These are phyloP conservation scores for Protosalanx chinensis DNA, from an alignment of 2,797 vertebrate genomes.

Conservation along the genomic window DNA sequence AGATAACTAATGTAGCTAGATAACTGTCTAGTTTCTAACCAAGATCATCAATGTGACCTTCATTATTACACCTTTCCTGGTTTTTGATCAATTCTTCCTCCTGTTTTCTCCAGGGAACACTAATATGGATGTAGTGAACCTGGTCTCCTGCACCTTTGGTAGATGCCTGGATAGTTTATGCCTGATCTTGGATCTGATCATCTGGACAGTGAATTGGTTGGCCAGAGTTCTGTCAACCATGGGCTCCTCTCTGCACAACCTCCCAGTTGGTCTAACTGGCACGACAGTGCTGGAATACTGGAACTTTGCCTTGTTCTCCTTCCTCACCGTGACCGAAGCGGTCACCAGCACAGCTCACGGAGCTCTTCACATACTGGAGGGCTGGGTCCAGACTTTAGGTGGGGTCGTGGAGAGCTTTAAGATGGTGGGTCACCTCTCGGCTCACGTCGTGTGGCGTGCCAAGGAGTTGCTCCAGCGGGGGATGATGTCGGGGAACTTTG, in stretches of 20 bases:
- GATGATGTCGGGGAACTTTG: slow-evolving; percentile 53
- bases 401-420: slow-evolving; percentile 78
- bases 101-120: slow-evolving; percentile 12
- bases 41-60: no score
- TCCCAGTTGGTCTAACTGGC: slow-evolving; percentile 65
- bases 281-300: slow-evolving; percentile 68
- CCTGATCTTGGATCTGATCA: slow-evolving; percentile 79
- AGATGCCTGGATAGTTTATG: slow-evolving; percentile 56
- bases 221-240: slow-evolving; percentile 67
- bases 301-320: slow-evolving; percentile 65
- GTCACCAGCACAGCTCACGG: slow-evolving; percentile 55
- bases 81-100: not conserved
- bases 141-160: slow-evolving; percentile 47
- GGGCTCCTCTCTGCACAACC: slow-evolving; percentile 61
- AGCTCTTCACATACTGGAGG: slow-evolving; percentile 48
- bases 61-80: not conserved
- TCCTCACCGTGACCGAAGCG: slow-evolving; percentile 62
- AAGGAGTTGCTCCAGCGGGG: slow-evolving; percentile 78
- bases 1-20: no score
- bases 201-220: slow-evolving; percentile 74
- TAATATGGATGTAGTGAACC: slow-evolving; percentile 55
- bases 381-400: slow-evolving; percentile 65
- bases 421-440: slow-evolving; percentile 77
- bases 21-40: no score
- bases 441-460: slow-evolving; percentile 73